Base-by-base conservation (phyloP, 2,888 invertebrate species). In the Agrotis ipsilon region DNA sequence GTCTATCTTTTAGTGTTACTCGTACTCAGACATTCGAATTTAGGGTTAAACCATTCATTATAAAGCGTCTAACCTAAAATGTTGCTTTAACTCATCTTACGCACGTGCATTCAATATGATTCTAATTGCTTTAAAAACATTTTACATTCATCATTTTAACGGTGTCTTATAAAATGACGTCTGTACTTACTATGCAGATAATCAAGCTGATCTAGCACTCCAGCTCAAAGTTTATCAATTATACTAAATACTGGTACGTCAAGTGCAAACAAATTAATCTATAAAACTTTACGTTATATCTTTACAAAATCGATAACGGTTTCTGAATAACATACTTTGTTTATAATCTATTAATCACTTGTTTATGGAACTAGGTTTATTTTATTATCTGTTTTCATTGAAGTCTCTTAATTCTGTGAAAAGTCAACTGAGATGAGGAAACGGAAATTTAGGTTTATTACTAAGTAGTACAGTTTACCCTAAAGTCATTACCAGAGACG, bases 201-300 rank as follows among this genome's bases (percentile, higher is more conserved):
- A 72, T 63, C 63, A 49, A 32, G 52, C n/a, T 9, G 58, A 67
- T 67, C 63, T 72, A 51, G 39, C 43, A 46, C 13, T 43, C 24
- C 14, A 49, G 24, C 24, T 39, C 49, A 69, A 61, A 65, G 69
- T 78, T 78, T 74, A 78, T 78, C 74, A 65, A 13, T 46, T 19
- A 54, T n/a, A 57, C 51, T 52, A 16, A 70, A 62, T 62, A 55
- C 32, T n/a, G 46, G 19, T 51, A 60, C 54, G 59, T 59, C 45
- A 54, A 76, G 72, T 72, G 59, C 62, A 72, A 71, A 65, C 16
- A 58, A 51, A 62, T 62, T 75, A 62, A 16, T 39, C 39, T 39
- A 39, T 39, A 39, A 39, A 39, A 39, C 39, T 39, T 11, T 11
- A 39, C 18, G 3, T 39, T 48, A 32, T 68, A 72, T 77, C 73